Base-by-base conservation (phyloP, 2,797 vertebrate species). In the Benthosema pterotum region DNA sequence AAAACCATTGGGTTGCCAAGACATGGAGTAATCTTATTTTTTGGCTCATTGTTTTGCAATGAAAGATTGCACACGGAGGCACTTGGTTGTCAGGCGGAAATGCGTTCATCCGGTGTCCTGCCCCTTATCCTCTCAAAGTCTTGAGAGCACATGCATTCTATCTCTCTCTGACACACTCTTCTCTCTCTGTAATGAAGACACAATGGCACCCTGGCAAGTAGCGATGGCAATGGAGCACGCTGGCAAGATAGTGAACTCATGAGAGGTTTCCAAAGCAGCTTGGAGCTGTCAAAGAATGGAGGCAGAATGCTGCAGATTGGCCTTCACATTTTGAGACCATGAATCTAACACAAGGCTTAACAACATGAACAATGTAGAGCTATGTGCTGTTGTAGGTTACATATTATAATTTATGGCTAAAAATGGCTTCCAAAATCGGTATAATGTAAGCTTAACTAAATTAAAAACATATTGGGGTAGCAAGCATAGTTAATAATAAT, bases 221-320 rank as follows among this genome's bases (percentile, higher is more conserved):
- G 79, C 64, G 47, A 60, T n/a, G 67, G 74, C 71, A 83, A 74
- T 81, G 65, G 75, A 74, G 78, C 66, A 71, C 72, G 69, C 79
- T 85, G 84, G 85, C 82, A 87, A 74, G 79, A 67, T 73, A 81
- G 69, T 71, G 71, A 74, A 83, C 83, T 88, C 85, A 82, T 63
- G 22, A 74, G 80, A 71, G 76, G 79, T 83, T 88, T 89, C 74
- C 78, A 80, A 74, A 72, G 77, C 60, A 65, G 46, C 82, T 74
- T 69, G 64, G 69, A 85, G 79, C 83, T 75, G 83, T 87, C 81
- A 72, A 12, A 69, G 72, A 74, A 67, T 8, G 60, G 55, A 72
- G 64, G 74, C 67, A 72, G 71, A 11, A 66, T 77, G 72, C 68
- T 58, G 79, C 22, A 74, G 75, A 83, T 79, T 63, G 57, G 64